A percentile compares a stretch with the other conserved stretches of the same genome.
These are phyloP conservation scores for Tinamus major DNA, from an alignment of 2,797 vertebrate genomes.

Conservation along the genomic window DNA sequence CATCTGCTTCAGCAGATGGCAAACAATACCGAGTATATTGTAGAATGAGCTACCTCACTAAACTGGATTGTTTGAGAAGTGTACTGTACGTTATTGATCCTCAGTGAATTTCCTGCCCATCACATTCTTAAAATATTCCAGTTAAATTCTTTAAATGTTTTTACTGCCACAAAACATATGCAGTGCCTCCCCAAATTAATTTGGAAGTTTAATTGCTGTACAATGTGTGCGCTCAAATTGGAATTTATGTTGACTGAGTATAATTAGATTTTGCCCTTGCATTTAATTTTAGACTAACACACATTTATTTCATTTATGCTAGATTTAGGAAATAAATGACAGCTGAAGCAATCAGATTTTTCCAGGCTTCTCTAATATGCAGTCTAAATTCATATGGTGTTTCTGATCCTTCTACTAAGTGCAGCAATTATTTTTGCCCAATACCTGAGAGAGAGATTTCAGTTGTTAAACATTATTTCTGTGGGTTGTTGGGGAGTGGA, in stretches of 20 bases:
- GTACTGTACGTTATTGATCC: not conserved
- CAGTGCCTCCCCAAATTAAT: not conserved
- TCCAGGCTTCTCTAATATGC: constrained; percentile 9
- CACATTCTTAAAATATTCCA: constrained; percentile 21
- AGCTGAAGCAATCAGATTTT: not conserved
- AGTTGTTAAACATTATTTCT: not conserved
- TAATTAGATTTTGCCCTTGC: constrained; percentile 18
- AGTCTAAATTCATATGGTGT: not conserved
- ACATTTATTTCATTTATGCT: constrained; percentile 3
- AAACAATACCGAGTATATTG: not conserved
- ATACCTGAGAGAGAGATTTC: not conserved
- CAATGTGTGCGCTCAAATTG: not conserved
- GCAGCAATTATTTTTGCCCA: not conserved
- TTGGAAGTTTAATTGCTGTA: not conserved
- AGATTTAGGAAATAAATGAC: constrained; percentile 18
- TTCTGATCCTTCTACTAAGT: not conserved
- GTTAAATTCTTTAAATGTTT: constrained; percentile 27
- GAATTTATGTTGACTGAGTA: constrained; percentile 11
- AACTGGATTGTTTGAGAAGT: not conserved
- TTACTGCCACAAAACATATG: not conserved
- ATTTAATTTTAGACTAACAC: constrained; percentile 53
- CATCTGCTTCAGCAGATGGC: not conserved
- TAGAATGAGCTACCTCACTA: not conserved
- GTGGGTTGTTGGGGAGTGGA: not conserved
- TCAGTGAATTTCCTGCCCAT: not conserved